A percentile compares a stretch with the other conserved stretches of the same genome.
Conservation (phyloP, 2,113 vertebrate species). For the Myotis brandtii region DNA sequence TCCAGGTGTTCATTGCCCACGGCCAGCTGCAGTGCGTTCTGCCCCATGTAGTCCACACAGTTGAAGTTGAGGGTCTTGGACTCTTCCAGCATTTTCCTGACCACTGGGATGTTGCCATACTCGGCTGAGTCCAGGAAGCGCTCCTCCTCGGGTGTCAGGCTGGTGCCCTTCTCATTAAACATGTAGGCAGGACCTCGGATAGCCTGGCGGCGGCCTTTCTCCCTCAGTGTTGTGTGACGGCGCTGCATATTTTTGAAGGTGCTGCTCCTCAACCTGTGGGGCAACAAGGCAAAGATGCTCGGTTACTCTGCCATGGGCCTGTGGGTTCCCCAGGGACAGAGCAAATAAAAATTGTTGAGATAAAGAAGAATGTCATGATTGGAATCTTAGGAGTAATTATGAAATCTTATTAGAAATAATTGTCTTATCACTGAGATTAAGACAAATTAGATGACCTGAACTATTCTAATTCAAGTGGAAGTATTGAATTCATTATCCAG, state of each 20-base stretch:
- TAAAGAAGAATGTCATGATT: neutral
- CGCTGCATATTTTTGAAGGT: constrained; percentile 93
- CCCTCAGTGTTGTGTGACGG: constrained; percentile 94
- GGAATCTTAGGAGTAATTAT: neutral
- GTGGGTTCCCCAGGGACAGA: neutral
- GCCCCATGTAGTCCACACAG: constrained; percentile 98
- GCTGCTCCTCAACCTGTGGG: constrained; percentile 82
- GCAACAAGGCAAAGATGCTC: neutral
- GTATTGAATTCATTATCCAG: neutral
- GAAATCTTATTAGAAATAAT: neutral
- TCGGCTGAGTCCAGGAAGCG: constrained; percentile 96
- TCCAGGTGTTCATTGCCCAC: constrained; percentile 98
- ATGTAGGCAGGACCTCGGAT: constrained; percentile 97
- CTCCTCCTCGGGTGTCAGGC: constrained; percentile 95
- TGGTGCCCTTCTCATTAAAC: constrained; percentile 97
- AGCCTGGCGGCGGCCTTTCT: constrained; percentile 97
- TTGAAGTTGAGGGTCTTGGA: constrained; percentile 98
- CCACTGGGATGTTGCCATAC: constrained; percentile 98
- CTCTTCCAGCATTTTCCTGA: constrained; percentile 98
- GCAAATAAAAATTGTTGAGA: neutral
- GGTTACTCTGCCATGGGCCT: neutral
- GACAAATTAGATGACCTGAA: neutral
- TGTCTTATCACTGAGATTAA: neutral
- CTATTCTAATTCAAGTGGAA: neutral
- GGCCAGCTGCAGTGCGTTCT: constrained; percentile 95